Evolutionary conservation across 2,888 invertebrate genomes (phyloP), one percentile per base, ranked within the genome.

Genomic region (Copidosoma aretas): DNA sequence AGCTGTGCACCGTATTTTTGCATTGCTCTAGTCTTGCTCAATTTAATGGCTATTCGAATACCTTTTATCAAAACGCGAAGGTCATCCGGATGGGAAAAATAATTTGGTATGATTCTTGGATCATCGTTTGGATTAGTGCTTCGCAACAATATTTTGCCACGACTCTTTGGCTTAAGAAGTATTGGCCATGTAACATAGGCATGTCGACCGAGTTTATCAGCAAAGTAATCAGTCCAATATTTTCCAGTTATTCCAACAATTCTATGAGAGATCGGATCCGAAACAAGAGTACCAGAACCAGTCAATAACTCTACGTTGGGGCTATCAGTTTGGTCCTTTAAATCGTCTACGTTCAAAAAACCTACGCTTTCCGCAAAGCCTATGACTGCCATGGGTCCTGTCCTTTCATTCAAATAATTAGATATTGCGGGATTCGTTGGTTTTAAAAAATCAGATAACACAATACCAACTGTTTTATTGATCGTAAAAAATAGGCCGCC

Each of bases 241-340:
- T 86, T 82, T 1, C 88, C 85, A 19, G 84, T 80, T 52, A 90
- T 66, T 12, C 66, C 70, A 79, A 90, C 87, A 76, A 86, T 85
- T 77, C 85, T 78, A 19, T 64, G 46, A 14, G 53, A 19, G 3
- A 64, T 3, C 1, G 8, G 1, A 78, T 86, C 82, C 0, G 88
- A 86, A 2, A 86, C 85, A 17, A 89, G 76, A 19, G 88, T 86
- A 15, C 88, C 89, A 4, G 88, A 88, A 0, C 89, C 84, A 74
- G 90, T 87, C 67, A 93, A 87, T 17, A 91, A 79, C 79, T 93
- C 91, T 63, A 92, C 87, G 77, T 93, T 92, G 0, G 93, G 91
- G 70, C 87, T 86, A 1, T 86, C 86, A 1, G 81, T 74, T 8
- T 60, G 24, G 75, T 88, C 88, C 5, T 83, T 1, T 39, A 59